Evolutionary conservation across 2,113 vertebrate species (phyloP).

Genomic region (human (Homo sapiens)): DNA sequence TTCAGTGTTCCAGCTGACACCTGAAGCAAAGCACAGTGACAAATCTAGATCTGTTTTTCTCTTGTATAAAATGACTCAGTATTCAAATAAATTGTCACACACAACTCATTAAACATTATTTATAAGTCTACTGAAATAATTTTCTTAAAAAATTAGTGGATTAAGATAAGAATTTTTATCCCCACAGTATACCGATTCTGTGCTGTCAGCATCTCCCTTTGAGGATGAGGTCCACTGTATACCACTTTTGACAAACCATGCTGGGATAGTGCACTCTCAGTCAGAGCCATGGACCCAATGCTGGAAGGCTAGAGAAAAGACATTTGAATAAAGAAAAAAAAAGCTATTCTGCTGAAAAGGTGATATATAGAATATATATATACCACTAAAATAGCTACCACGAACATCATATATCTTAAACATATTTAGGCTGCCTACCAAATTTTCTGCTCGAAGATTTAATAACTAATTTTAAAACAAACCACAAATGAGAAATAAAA

Average conservation of each 20-base stretch:
- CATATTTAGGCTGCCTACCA: background rate
- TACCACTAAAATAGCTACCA: background rate
- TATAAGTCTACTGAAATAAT: slow-evolving; percentile 4
- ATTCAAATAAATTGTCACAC: background rate
- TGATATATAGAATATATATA: background rate
- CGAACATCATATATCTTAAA: background rate
- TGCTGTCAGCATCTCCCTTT: slow-evolving; percentile 97
- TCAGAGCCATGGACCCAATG: slow-evolving; percentile 97
- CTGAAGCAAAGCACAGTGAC: background rate
- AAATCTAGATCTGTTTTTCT: slow-evolving; percentile 13
- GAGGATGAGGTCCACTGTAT: slow-evolving; percentile 96
- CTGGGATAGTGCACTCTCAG: slow-evolving; percentile 96
- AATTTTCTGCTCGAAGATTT: slow-evolving; percentile 27
- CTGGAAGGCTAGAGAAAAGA: slow-evolving; percentile 91
- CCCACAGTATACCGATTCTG: slow-evolving; percentile 92
- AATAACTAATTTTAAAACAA: slow-evolving; percentile 38
- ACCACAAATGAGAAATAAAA: slow-evolving; percentile 23
- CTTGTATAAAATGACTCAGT: slow-evolving; percentile 34
- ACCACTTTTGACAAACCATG: slow-evolving; percentile 95
- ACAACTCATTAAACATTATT: slow-evolving; percentile 4
- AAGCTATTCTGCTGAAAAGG: background rate
- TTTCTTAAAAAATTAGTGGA: background rate
- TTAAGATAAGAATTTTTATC: background rate
- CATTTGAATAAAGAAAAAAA: slow-evolving; percentile 8
- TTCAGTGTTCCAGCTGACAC: background rate